Percentiles rank a stretch among this genome's conserved stretches.
phyloP scores from a whole-genome alignment of 2,113 vertebrate species.

The Paracanthobrama guichenoti region DNA sequence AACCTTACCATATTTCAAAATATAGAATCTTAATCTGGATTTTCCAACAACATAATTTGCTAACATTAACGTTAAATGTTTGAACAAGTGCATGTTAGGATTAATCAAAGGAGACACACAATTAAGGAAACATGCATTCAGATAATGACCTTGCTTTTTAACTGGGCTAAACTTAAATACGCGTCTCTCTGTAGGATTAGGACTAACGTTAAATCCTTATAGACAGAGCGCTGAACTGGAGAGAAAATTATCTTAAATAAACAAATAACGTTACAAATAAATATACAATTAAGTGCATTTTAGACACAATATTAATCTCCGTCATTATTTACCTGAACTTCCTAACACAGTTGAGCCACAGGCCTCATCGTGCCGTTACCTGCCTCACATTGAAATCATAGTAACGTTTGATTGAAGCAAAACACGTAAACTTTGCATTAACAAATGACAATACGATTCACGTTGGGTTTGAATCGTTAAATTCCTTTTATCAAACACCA shows the following conservation, averaged over 20 bases:
- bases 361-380: constrained; percentile 26
- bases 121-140: neutral
- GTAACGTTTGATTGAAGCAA: neutral
- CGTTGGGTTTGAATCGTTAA: too few relatives aligned
- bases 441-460: neutral
- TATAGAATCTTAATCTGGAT: neutral
- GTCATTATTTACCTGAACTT: constrained; percentile 77
- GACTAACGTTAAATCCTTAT: constrained; percentile 86
- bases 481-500: neutral
- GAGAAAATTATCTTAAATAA: too few relatives aligned
- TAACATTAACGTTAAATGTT: neutral
- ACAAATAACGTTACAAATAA: neutral
- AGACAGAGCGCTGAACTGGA: constrained; percentile 70
- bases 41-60: neutral
- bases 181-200: constrained; percentile 78
- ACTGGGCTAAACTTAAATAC: constrained; percentile 71
- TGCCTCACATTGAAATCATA: neutral
- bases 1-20: neutral
- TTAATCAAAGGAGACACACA: neutral
- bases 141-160: constrained; percentile 74
- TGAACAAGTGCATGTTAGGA: too few relatives aligned
- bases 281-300: neutral
- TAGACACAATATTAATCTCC: neutral
- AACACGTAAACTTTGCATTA: neutral
- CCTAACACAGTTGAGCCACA: constrained; percentile 75